Evolutionary conservation across 2,113 vertebrate species (phyloP), one percentile per base, ranked within the genome.

Genomic region (Orientallactaga bullata): DNA sequence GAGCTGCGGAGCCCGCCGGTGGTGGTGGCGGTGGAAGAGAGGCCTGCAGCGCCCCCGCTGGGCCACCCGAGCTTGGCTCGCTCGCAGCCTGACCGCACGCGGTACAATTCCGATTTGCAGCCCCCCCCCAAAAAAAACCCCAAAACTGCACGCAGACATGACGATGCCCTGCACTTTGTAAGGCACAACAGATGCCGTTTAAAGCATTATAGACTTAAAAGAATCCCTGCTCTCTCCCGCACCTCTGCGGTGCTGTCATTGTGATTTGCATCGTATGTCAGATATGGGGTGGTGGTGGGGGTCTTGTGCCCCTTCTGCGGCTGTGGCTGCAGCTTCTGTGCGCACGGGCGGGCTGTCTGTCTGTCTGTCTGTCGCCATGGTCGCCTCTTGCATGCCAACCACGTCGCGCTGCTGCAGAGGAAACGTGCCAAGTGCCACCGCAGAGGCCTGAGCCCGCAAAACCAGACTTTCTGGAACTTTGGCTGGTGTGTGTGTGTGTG

Each of bases 21-120:
- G 12, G 84, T 20, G 0, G 60, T 47, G 42, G 42, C 42, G 42
- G 5, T 47, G 55, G 55, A 55, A 55, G 55, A 55, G 55, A 55
- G 55, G 82, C 90, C 93, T 95, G 96, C 95, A 97, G 96, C 96
- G 96, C 96, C 96, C 85, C 92, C 3, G 61, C 85, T 86, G 96
- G 97, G 71, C 37, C 20, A 72, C n/a, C 5, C 26, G 87, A 39
- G 18, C 37, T 4, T 78, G 0, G 71, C 42, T 80, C 3, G 28
- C 35, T 16, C 0, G 32, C n/a, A 28, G 63, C 93, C 69, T 18
- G 30, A 1, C 32, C 15, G 26, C 51, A 3, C 61, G 35, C n/a
- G 16, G 24, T 30, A 30, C 51, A 81, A 86, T 91, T 94, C 73
- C 81, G 32, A 2, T 73, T 82, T 78, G 60, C 13, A 86, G 65